Evolutionary conservation across 2,797 vertebrate species (phyloP).

Genomic region (Pitangus sulphuratus): DNA sequence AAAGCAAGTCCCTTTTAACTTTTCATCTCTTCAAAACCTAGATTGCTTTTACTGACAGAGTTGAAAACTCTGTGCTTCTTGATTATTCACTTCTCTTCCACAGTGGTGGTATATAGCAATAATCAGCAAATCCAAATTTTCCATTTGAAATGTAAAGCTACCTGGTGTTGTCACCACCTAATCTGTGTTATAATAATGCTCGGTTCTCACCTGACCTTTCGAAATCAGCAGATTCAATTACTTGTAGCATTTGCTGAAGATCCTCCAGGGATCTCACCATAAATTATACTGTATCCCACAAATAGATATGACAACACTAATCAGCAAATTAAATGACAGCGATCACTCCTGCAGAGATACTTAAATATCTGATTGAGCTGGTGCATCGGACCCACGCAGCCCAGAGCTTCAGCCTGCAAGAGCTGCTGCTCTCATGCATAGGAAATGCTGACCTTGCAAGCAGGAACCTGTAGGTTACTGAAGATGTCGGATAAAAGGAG

Average conservation of each 20-base stretch:
- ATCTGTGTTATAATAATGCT: neutral
- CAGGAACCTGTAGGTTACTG: neutral
- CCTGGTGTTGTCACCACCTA: neutral
- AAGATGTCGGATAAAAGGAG: neutral
- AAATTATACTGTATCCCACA: conserved; percentile 48
- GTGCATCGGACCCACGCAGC: neutral
- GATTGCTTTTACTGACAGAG: neutral
- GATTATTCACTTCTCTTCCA: neutral
- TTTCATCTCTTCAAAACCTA: neutral
- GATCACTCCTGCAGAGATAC: conserved; percentile 41
- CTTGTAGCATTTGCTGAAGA: conserved; percentile 33
- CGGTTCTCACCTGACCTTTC: conserved; percentile 6
- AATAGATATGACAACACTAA: conserved; percentile 43
- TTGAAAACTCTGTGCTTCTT: neutral
- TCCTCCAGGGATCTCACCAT: conserved; percentile 22
- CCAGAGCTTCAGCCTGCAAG: neutral
- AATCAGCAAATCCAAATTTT: neutral
- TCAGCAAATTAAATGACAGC: conserved; percentile 38
- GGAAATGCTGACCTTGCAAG: conserved; percentile 44
- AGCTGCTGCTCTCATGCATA: neutral
- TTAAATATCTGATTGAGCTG: conserved; percentile 38
- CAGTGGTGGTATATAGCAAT: neutral
- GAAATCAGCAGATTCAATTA: conserved; percentile 57
- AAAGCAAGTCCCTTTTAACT: neutral
- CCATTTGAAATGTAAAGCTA: neutral